Base-by-base conservation (phyloP, 1,140 invertebrate genomes). In the Ladona fulva region DNA sequence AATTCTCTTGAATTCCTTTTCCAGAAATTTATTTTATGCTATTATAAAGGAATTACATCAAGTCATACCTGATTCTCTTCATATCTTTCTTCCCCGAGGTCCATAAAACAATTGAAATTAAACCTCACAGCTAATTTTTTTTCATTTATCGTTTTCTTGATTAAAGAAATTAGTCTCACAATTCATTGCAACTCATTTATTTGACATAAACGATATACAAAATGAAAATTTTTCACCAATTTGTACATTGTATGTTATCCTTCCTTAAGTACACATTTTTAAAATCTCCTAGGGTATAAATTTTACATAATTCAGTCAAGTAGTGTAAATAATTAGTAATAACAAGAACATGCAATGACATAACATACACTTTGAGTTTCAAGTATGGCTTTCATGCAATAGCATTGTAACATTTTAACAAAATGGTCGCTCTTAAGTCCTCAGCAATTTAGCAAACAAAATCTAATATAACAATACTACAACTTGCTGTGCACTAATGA, bases 321-420 rank as follows among this genome's bases (percentile, higher is more conserved):
- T 52, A 22, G n/a, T 66, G 14, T 22, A 66, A 66, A 66, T 66
- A 66, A 66, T 6, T 66, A 66, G n/a, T 19, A 22, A 19, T 66
- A 66, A 66, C 52, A 66, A 66, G 52, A 66, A 66, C 52, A 66
- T 66, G 52, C 52, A 66, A 3, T 66, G 52, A 66, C 52, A 66
- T 66, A 66, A 66, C 52, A 66, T 12, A 66, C 52, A 3, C 14
- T 66, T 66, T 66, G 52, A 66, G n/a, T 66, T 19, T 66, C 14
- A 66, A 66, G 14, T 22, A 19, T 66, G 52, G 52, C 52, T 66
- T 66, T 66, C 52, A 66, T 66, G 52, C 52, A 66, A 66, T 19
- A 19, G 52, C 52, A 66, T 22, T 66, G n/a, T 66, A 66, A 66
- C 52, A 66, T 22, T 5, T 66, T 22, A 66, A 66, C 52, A 66